These are phyloP conservation scores for Eumeta japonica DNA, from an alignment of 1,140 invertebrate genomes.

Conservation along the genomic window DNA sequence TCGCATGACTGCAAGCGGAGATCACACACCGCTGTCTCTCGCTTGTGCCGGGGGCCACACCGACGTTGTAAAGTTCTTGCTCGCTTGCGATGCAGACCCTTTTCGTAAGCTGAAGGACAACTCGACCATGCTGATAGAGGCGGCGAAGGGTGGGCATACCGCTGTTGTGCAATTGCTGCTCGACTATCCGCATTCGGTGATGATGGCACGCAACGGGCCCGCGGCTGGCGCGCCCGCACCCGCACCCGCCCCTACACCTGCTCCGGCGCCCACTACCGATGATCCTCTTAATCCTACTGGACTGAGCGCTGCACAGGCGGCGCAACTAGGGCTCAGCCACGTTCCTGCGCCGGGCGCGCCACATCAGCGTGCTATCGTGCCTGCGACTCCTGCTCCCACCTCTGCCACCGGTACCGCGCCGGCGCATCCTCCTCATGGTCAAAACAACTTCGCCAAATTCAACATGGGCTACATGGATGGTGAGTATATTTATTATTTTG, in stretches of 20 bases:
- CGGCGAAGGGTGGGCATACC: constrained; percentile 95
- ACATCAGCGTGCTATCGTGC: constrained; percentile 25
- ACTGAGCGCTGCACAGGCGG: constrained; percentile 41
- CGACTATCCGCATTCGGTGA: constrained; percentile 88
- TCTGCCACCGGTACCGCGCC: not conserved
- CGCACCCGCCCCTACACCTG: constrained; percentile 33
- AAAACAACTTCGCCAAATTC: not conserved
- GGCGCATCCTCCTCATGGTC: not conserved
- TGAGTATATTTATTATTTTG: not conserved
- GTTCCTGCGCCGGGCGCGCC: constrained; percentile 41
- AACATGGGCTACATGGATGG: not conserved
- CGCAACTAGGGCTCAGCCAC: constrained; percentile 38
- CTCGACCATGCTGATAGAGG: constrained; percentile 97
- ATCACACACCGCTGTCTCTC: constrained; percentile 95
- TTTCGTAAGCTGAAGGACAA: constrained; percentile 98
- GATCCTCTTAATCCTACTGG: constrained; percentile 28
- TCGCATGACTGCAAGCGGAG: constrained; percentile 93
- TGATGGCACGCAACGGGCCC: constrained; percentile 59
- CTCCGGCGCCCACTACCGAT: constrained; percentile 35
- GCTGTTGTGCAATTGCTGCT: constrained; percentile 91
- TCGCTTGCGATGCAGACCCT: constrained; percentile 89
- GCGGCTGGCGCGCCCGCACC: constrained; percentile 29
- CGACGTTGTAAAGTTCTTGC: constrained; percentile 85
- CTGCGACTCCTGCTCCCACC: constrained; percentile 14
- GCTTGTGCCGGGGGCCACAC: constrained; percentile 96